phyloP scores from a whole-genome alignment of 64 coral and sea anemone genomes.

The Dendrophyllia cribrosa region DNA sequence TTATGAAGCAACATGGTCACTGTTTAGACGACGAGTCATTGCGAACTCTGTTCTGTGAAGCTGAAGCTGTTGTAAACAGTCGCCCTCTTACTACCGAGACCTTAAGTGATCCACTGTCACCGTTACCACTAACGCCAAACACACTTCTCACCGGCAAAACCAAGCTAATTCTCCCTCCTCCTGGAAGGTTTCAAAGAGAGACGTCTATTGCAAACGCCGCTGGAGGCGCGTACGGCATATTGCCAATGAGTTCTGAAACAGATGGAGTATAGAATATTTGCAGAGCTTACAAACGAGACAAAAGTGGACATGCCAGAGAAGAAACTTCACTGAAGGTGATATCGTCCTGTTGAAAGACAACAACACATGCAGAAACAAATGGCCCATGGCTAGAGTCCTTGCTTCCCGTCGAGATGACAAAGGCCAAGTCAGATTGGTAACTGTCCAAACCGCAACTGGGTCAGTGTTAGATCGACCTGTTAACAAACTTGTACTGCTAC shows the following conservation, averaged over 20 bases:
- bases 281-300: slow-evolving; percentile 25
- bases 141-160: background rate
- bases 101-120: slow-evolving; percentile 35
- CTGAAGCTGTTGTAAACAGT: background rate
- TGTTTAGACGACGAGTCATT: too few species aligned
- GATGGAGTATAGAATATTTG: slow-evolving; percentile 38
- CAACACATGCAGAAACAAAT: too few species aligned
- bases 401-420: too few species aligned
- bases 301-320: too few species aligned
- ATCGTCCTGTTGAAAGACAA: too few species aligned
- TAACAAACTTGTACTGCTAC: too few species aligned
- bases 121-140: slow-evolving; percentile 29
- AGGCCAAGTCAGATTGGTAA: too few species aligned
- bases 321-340: too few species aligned
- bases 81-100: slow-evolving; percentile 5
- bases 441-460: too few species aligned
- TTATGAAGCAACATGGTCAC: too few species aligned
- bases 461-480: background rate
- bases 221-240: slow-evolving; percentile 23
- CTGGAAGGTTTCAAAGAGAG: slow-evolving; percentile 23
- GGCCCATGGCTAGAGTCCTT: too few species aligned
- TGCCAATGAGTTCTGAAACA: slow-evolving; percentile 10
- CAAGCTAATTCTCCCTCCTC: background rate
- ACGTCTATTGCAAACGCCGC: background rate
- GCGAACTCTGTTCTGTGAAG: too few species aligned